Evolutionary conservation across 2,113 vertebrate species (phyloP).

Genomic region (Pteruthius melanotis): DNA sequence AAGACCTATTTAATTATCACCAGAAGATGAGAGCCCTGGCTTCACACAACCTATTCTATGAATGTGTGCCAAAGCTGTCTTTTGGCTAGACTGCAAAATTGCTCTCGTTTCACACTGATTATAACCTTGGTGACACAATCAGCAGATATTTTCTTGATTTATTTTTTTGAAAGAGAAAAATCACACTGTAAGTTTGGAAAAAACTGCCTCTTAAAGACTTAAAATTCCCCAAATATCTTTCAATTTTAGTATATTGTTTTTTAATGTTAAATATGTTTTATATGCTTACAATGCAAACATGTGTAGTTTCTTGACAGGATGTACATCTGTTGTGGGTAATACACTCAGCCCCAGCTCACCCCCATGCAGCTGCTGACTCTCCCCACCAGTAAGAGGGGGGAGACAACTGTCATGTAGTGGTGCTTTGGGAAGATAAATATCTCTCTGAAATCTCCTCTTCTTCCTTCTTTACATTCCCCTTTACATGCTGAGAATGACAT

Average conservation of each 20-base stretch:
- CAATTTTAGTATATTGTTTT: not conserved
- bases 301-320: not conserved
- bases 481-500: not conserved
- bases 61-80: not conserved
- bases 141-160: not conserved
- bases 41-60: not conserved
- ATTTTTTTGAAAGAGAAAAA: not conserved
- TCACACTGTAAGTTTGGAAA: not conserved
- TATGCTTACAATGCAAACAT: not conserved
- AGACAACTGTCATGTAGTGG: not conserved
- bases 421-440: not conserved
- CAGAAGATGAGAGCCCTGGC: not conserved
- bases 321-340: accelerated
- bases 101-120: not conserved
- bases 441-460: not conserved
- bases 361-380: accelerated
- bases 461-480: not conserved
- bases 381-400: accelerated
- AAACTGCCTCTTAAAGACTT: not conserved
- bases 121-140: not conserved
- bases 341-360: not conserved
- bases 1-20: not conserved
- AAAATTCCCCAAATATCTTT: not conserved
- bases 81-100: not conserved
- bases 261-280: not conserved